Base-by-base conservation (phyloP, 2,888 invertebrate genomes). In the Heliothis peltigera region DNA sequence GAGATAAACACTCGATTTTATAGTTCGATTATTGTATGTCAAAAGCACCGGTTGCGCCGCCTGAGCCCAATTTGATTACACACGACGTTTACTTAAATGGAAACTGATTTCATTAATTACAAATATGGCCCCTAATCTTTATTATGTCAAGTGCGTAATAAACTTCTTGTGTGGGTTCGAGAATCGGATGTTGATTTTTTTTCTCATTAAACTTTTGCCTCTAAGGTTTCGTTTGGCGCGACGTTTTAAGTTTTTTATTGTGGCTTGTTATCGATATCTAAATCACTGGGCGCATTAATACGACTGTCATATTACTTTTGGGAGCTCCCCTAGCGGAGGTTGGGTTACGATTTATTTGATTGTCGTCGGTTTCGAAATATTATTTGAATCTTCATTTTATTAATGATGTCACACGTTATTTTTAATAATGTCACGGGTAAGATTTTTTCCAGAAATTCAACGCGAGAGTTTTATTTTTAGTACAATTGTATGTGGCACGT, bases 81-180 rank as follows among this genome's bases (percentile, higher is more conserved):
- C 80, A 77, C 81, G 80, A 84, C 79, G 81, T 88, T 86, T 82
- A 84, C 83, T 87, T 88, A 87, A 88, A 90, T 85, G 85, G 83
- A 88, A 88, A 87, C 88, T 86, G 89, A 92, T 92, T 92, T 89
- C 87, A 92, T 92, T 92, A 93, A 92, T 93, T 92, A 91, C 89
- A 87, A 90, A 89, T 90, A 91, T 90, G 78, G 87, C 75, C 75
- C 77, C 81, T 91, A 89, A 92, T 92, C 91, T 92, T 89, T 91
- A 89, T 89, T 86, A 88, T 87, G 89, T 88, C 89, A 86, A 88
- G 85, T 82, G 87, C 84, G 83, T 87, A 84, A 77, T 82, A 80
- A 80, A 82, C 80, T 48, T 82, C 80, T 80, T 82, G 80, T 82
- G 80, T 80, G 80, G 82, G 81, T 82, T 69, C 80, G 79, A 76